Evolutionary conservation across 2,113 vertebrate genomes (phyloP), one percentile per base, ranked within the genome.

Genomic region (Gracilinanus agilis): DNA sequence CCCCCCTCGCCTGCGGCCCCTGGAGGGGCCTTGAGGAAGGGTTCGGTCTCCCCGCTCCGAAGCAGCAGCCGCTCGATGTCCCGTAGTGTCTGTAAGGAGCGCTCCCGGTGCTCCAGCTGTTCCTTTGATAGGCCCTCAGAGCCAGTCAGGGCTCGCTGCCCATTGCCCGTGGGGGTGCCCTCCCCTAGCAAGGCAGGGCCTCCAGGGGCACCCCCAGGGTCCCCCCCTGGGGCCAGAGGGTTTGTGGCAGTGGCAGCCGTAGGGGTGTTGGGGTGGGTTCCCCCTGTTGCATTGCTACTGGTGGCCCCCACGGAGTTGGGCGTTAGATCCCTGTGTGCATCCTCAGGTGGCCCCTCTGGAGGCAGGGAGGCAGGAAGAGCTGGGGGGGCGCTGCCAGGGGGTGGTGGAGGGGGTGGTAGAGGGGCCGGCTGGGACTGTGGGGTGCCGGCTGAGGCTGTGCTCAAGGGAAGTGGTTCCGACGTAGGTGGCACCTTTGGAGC

Each of bases 71-170:
- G 98, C 96, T 99, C 99, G 19, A 99, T 99, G 98, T 99, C 99
- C 92, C 99, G 98, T 92, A 99, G 98, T 0, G 99, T 99, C 98
- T 99, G 99, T 92, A 99, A 97, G 58, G 99, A 99, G 9, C 99
- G 99, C 55, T 99, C 99, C 3, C 99, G 98, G 94, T 99, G 99
- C 97, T 99, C 99, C 96, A 99, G 98, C 98, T 99, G 99, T 98
- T 99, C 99, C 97, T 99, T 99, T 29, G 99, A 99, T 94, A 99
- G 99, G 44, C 99, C 98, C 83, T 99, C 99, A 0, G 98, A 96
- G 97, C 90, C 98, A 97, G 96, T 98, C 88, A 98, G 96, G 67
- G 97, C 96, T 1, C 97, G 97, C 89, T 98, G 98, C 93, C 97
- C 98, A 0, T 97, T 98, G 95, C 99, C 98, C 0, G 99, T 21